Evolutionary conservation across 2,113 vertebrate genomes (phyloP), one percentile per base, ranked within the genome.

Genomic region (Neodon shergylaensis): DNA sequence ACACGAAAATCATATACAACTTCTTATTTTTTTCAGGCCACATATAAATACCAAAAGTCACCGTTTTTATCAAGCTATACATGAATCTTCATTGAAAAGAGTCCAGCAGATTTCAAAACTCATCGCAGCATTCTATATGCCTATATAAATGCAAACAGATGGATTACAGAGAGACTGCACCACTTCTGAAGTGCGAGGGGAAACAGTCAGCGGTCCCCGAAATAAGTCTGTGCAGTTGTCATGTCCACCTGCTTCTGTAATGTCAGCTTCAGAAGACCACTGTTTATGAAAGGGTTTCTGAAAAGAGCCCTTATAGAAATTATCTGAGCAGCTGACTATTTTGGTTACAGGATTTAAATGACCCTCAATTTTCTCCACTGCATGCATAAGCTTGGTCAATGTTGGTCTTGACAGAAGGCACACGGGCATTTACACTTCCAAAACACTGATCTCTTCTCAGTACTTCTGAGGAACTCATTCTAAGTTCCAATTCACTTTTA

Each of bases 261-360:
- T 17, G 87, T 90, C 66, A 77, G 81, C 77, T 81, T 88, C 21
- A 92, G 10, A 87, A 72, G 39, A 68, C 2, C 19, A 39, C 0
- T 74, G 39, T 47, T 95, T 88, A 79, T 91, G 14, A 93, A 92
- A 36, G 5, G 1, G 6, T 74, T 92, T 92, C 66, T 94, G 19
- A 94, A 72, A 65, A 92, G 6, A 88, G n/a, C 11, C 94, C 95
- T 93, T 16, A 77, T 61, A 66, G 3, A 72, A 7, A 91, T 61
- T 54, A 90, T 31, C 17, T 89, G 47, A 68, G 93, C 14, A 83
- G 16, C 1, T 90, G 10, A 77, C 49, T 63, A 90, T 79, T 1
- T 47, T 89, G 78, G 73, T 76, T 90, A 79, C 42, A 61, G 17
- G 5, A 70, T 82, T 88, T 89, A 90, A 82, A 96, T 54, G 31